These are phyloP conservation scores for Hippopotamus amphibius DNA, from an alignment of 2,113 vertebrate genomes.

Conservation along the genomic window DNA sequence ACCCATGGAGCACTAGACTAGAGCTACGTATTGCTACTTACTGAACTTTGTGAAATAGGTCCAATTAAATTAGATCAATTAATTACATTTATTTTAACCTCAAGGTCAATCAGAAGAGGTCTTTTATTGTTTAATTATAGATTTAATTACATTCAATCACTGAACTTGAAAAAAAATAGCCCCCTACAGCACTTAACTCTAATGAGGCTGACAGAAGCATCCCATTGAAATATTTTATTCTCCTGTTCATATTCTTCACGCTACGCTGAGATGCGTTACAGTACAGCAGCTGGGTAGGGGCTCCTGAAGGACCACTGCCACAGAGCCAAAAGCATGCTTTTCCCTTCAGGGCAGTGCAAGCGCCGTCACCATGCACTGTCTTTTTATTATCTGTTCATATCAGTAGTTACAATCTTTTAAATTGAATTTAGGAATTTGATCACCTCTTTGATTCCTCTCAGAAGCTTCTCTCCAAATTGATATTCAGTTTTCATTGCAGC, in stretches of 20 bases:
- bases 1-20: not conserved
- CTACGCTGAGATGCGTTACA: not conserved
- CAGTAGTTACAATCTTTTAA: not conserved
- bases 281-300: not conserved
- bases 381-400: not conserved
- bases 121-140: slow-evolving; percentile 76
- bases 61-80: slow-evolving; percentile 66
- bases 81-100: slow-evolving; percentile 77
- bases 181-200: slow-evolving; percentile 24
- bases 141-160: slow-evolving; percentile 75
- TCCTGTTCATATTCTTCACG: not conserved
- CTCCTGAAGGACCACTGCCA: rapidly evolving
- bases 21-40: not conserved
- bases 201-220: slow-evolving; percentile 37
- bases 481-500: not conserved
- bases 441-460: not conserved
- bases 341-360: not conserved
- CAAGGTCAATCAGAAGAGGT: slow-evolving; percentile 67
- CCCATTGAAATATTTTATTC: not conserved
- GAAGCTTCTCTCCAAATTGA: not conserved
- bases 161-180: slow-evolving; percentile 24
- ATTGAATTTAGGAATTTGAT: slow-evolving; percentile 2
- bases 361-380: not conserved
- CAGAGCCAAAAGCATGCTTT: not conserved
- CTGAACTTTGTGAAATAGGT: slow-evolving; percentile 36